Base-by-base conservation (phyloP, 2,113 vertebrate genomes). In the Plotosus lineatus region DNA sequence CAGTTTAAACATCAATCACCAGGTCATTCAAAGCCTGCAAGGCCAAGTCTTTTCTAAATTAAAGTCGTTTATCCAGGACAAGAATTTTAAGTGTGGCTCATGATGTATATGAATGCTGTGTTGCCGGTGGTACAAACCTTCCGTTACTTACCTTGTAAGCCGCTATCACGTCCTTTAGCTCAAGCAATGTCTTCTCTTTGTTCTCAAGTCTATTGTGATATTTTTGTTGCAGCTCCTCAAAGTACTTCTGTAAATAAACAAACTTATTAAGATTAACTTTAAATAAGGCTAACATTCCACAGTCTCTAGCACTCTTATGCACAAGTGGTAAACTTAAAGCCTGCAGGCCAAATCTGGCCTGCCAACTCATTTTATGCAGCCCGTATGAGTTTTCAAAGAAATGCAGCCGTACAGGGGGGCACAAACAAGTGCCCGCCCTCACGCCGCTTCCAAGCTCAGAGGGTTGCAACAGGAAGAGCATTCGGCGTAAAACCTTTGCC, bases 131-230 rank as follows among this genome's bases (percentile, higher is more conserved):
- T 26, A 33, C n/a, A 48, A 19, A 58, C 21, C 53, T 33, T n/a
- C 71, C 38, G 44, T 31, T 77, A n/a, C 44, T 63, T 55, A 85
- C 84, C 81, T 80, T 85, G 33, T 79, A 65, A 51, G 73, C 31
- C 14, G 58, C 36, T 6, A 73, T 46, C 51, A 82, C 3, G 1
- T 77, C 0, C 5, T 36, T 79, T 23, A 85, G 38, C 61, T 79
- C 46, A 38, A 55, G 23, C 9, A 72, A 66, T 3, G 46, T 33
- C 38, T 65, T 79, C 11, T 31, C 60, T 75, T 10, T 75, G 14
- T 38, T 21, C 23, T 85, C 11, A 4, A 75, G 17, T 75, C n/a
- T 31, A 19, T 48, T 15, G 33, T 81, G 74, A 50, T 19, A 38
- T 78, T 74, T 61, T 15, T 26, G 26, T 12, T 75, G 44, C 23